Base-by-base conservation (phyloP, 2,888 invertebrate genomes). In the Nymphalis urticae region DNA sequence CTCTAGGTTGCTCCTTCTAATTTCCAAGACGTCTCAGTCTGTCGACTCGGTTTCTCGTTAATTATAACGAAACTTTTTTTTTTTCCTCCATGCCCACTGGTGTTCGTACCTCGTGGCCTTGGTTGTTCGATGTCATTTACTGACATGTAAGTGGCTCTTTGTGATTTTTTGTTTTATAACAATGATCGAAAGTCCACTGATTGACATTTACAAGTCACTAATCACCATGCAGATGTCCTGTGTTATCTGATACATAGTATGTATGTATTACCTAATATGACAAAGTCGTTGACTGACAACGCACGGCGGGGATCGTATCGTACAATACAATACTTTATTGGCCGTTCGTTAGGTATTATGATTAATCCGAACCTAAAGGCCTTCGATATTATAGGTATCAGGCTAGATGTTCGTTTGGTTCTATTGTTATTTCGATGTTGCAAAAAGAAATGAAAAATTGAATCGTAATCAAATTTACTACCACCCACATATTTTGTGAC, bases 241-340 rank as follows among this genome's bases (percentile, higher is more conserved):
- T 81, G 87, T 86, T 89, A 90, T 90, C 89, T 86, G 88, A 90
- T 89, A 87, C 77, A 76, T 82, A 78, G 80, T 80, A 79, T 79
- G 80, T 42, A 80, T 80, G 79, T 82, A 80, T 86, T 85, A 83
- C 80, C 83, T 82, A 82, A 85, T 86, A 85, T 80, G 84, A 85
- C 82, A 81, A 72, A 77, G 75, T 76, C 79, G 82, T 80, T 85
- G 86, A 88, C 80, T 87, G 87, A 87, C 85, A 84, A 77, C 79
- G 75, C 81, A 75, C 81, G 80, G 76, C 80, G 78, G 77, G 75
- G 76, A 75, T 71, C 77, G 75, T 82, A 81, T 79, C 79, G 82
- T 82, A 86, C 85, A 85, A 86, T 87, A 79, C 81, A 82, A 86
- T 84, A 79, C 79, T 79, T 83, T 82, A 83, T 82, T 82, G 78